Evolutionary conservation across 2,113 vertebrate species (phyloP).

Genomic region (Protobothrops flavoviridis): DNA sequence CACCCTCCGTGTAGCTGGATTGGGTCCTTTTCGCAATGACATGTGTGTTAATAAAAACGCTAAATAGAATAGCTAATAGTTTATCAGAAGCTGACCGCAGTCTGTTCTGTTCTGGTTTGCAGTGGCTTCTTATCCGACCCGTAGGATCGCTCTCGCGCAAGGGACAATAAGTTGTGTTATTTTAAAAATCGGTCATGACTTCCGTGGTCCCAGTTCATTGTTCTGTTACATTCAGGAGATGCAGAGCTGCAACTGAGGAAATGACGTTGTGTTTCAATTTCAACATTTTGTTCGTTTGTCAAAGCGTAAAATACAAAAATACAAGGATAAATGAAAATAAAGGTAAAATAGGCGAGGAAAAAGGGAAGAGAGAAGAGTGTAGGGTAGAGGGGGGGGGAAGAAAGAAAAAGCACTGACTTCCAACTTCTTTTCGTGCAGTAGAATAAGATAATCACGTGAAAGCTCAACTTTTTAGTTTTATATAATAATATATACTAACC

Average conservation of each 20-base stretch:
- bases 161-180: neutral
- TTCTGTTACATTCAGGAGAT: neutral
- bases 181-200: neutral
- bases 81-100: conserved; percentile 31
- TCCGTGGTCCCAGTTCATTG: neutral
- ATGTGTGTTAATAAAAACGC: conserved; percentile 25
- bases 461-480: too few relatives aligned
- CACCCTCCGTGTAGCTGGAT: neutral
- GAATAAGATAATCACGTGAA: too few relatives aligned
- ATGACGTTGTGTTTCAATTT: too few relatives aligned
- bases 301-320: too few relatives aligned
- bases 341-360: too few relatives aligned
- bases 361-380: too few relatives aligned
- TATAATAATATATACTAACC: too few relatives aligned
- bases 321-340: too few relatives aligned
- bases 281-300: too few relatives aligned
- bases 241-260: neutral
- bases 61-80: conserved; percentile 15
- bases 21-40: conserved; percentile 25
- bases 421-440: too few relatives aligned
- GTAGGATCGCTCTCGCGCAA: conserved; percentile 15
- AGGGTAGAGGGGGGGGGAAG: too few relatives aligned
- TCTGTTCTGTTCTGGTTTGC: conserved; percentile 19
- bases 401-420: too few relatives aligned
- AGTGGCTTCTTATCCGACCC: conserved; percentile 30